Evolutionary conservation across 2,888 invertebrate species (phyloP).

Genomic region (Dorcus hopei): DNA sequence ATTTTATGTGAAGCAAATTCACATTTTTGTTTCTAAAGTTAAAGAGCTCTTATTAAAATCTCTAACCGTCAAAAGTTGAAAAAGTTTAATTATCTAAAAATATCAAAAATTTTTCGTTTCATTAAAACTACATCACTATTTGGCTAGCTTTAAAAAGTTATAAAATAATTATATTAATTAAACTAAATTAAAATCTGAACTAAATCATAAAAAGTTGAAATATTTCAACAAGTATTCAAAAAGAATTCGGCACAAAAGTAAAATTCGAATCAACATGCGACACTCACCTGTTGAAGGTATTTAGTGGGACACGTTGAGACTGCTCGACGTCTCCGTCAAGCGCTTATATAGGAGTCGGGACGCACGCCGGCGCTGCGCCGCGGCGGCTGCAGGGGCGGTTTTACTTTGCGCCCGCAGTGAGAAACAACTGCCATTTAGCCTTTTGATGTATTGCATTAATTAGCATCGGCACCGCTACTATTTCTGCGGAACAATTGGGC

Average conservation of each 20-base stretch:
- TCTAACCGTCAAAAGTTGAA: too few relatives aligned
- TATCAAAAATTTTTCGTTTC: too few relatives aligned
- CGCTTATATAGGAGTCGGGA: slow-evolving; percentile 25
- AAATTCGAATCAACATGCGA: not conserved
- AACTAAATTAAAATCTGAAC: too few relatives aligned
- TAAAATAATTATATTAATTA: too few relatives aligned
- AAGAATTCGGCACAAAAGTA: not conserved
- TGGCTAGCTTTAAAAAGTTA: too few relatives aligned
- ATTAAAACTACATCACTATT: too few relatives aligned
- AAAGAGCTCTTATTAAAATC: too few relatives aligned
- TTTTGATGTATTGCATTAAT: slow-evolving; percentile 12
- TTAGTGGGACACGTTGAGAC: slow-evolving; percentile 24
- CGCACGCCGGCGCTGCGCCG: slow-evolving; percentile 26
- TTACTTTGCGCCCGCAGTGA: slow-evolving; percentile 4
- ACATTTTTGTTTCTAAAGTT: too few relatives aligned
- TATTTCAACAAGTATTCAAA: not conserved
- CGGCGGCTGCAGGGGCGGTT: slow-evolving; percentile 6
- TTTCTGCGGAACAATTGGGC: too few relatives aligned
- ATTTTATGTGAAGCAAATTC: too few relatives aligned
- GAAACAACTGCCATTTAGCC: slow-evolving; percentile 13
- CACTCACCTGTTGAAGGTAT: slow-evolving; percentile 28
- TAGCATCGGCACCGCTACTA: not conserved
- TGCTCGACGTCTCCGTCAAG: slow-evolving; percentile 25
- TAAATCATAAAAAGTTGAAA: not conserved
- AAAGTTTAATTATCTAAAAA: too few relatives aligned